phyloP scores from a whole-genome alignment of 2,888 invertebrate species.

The Petrolisthes manimaculis region DNA sequence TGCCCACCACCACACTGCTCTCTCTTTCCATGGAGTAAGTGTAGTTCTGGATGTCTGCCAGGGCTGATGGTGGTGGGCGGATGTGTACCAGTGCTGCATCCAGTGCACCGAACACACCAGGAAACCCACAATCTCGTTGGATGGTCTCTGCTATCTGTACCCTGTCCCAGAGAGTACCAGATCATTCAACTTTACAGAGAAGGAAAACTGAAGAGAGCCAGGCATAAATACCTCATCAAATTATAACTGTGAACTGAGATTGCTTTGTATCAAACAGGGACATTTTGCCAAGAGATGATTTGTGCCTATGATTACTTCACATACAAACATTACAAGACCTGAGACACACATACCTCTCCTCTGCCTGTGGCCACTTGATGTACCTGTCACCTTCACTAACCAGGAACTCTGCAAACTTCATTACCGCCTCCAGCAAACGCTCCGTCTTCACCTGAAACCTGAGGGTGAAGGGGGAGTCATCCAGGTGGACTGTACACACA shows the following conservation, averaged over 20 bases:
- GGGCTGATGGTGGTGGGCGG: background rate
- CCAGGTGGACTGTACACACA: too few relatives aligned
- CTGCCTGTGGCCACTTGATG: slow-evolving; percentile 20
- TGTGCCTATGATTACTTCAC: too few relatives aligned
- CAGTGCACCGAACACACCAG: slow-evolving; percentile 32
- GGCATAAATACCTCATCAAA: background rate
- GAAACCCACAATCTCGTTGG: slow-evolving; percentile 32
- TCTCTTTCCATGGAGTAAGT: too few relatives aligned
- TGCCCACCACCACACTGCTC: too few relatives aligned
- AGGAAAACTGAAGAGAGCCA: background rate
- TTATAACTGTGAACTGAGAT: too few relatives aligned
- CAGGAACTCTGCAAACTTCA: slow-evolving; percentile 22
- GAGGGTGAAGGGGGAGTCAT: background rate
- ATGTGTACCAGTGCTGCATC: slow-evolving; percentile 32
- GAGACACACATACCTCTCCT: slow-evolving; percentile 26
- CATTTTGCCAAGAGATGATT: too few relatives aligned
- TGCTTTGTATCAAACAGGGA: too few relatives aligned
- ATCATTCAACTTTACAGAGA: background rate
- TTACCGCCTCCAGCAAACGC: background rate
- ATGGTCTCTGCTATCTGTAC: slow-evolving; percentile 31
- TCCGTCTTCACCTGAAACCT: background rate
- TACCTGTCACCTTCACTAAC: slow-evolving; percentile 12
- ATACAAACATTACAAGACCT: background rate
- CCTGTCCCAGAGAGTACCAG: background rate
- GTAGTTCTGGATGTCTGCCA: too few relatives aligned